phyloP scores from a whole-genome alignment of 1,140 invertebrate genomes.

The Drosophila ironensis region DNA sequence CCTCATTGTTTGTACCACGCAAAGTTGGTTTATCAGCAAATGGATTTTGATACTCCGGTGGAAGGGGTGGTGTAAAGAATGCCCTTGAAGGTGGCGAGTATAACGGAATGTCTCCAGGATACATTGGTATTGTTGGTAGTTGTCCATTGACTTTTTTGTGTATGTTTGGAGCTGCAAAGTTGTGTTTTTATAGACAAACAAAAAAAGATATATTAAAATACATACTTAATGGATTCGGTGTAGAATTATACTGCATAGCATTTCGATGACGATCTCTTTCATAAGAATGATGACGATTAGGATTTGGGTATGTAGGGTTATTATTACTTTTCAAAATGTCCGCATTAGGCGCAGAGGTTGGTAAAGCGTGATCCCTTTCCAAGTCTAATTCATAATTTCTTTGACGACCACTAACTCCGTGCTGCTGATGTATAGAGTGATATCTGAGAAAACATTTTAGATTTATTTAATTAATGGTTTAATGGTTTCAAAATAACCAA shows the following conservation, averaged over 20 bases:
- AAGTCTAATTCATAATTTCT: constrained; percentile 85
- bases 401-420: constrained; percentile 60
- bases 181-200: too few relatives aligned
- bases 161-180: constrained; percentile 81
- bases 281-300: constrained; percentile 82
- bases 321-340: constrained; percentile 88
- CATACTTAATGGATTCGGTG: constrained; percentile 82
- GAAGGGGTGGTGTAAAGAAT: constrained; percentile 90
- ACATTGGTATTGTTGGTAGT: constrained; percentile 83
- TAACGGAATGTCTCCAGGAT: constrained; percentile 86
- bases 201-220: constrained; percentile 14
- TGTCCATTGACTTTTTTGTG: constrained; percentile 82
- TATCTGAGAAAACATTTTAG: constrained; percentile 59
- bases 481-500: too few relatives aligned
- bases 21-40: constrained; percentile 92
- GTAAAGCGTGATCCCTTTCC: constrained; percentile 86
- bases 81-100: constrained; percentile 90
- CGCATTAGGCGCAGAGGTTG: constrained; percentile 87
- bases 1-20: constrained; percentile 85
- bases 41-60: constrained; percentile 89
- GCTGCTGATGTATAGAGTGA: constrained; percentile 59
- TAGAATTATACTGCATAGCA: constrained; percentile 62
- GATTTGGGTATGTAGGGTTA: constrained; percentile 87
- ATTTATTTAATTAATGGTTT: background rate
- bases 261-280: constrained; percentile 75